These are phyloP conservation scores for Chauna torquata DNA, from an alignment of 2,113 vertebrate species.

Conservation along the genomic window DNA sequence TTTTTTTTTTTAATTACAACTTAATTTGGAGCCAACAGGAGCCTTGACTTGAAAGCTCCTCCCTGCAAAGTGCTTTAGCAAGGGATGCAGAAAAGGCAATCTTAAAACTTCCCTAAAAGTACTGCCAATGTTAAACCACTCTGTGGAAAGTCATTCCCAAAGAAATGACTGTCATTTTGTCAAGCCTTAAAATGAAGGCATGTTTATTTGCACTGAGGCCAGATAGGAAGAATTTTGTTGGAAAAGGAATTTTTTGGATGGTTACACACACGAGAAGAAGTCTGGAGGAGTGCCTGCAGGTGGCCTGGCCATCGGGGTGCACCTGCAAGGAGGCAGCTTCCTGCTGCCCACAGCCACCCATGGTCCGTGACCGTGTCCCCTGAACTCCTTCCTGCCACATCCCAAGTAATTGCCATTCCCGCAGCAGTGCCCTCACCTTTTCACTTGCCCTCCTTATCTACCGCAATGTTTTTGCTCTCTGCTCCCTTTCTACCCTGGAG, in stretches of 20 bases:
- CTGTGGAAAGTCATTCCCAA: neutral
- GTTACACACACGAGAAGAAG: neutral
- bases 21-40: neutral
- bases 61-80: neutral
- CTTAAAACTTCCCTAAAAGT: neutral
- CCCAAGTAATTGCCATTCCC: neutral
- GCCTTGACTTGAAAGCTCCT: neutral
- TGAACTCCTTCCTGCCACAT: neutral
- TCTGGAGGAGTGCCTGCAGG: neutral
- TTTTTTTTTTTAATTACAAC: neutral
- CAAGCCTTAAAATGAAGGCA: neutral
- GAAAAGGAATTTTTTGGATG: neutral
- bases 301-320: rapidly evolving
- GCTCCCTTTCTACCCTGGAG: neutral
- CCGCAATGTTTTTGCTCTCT: neutral
- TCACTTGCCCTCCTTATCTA: neutral
- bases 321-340: neutral
- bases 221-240: neutral
- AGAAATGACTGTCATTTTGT: neutral
- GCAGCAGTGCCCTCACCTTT: rapidly evolving
- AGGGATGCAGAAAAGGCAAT: neutral
- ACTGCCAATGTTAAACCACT: rapidly evolving
- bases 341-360: rapidly evolving
- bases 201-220: neutral
- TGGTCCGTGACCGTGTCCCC: rapidly evolving